These are phyloP conservation scores for Ceratosolen fusciceps DNA, from an alignment of 1,140 invertebrate species.

Conservation along the genomic window DNA sequence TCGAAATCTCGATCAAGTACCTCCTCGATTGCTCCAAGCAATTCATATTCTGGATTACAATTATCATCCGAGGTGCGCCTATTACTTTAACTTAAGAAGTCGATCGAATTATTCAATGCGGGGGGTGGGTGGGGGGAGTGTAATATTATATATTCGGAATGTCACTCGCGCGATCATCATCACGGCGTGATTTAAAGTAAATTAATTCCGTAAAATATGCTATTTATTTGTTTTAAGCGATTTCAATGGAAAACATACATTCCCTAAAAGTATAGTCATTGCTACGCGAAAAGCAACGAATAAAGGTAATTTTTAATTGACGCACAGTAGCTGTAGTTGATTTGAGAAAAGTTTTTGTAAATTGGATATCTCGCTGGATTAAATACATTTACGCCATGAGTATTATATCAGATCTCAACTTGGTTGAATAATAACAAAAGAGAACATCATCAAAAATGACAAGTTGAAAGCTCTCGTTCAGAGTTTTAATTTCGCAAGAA, in stretches of 20 bases:
- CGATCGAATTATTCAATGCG: neutral
- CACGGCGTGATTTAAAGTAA: neutral
- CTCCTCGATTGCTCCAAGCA: neutral
- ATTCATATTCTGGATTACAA: neutral
- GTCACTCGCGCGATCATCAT: neutral
- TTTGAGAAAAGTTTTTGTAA: no score
- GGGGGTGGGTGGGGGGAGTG: neutral
- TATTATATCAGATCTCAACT: neutral
- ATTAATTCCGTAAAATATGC: no score
- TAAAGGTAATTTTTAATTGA: no score
- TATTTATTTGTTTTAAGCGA: neutral
- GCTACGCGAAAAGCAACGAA: no score
- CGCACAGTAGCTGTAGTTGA: no score
- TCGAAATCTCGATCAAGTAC: constrained; percentile 10
- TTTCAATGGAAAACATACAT: neutral
- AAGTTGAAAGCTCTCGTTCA: neutral
- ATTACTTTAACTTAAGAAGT: neutral
- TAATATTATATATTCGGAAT: neutral
- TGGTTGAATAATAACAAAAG: neutral
- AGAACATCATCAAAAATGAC: neutral
- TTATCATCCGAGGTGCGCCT: neutral
- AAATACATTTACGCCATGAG: no score
- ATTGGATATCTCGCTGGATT: no score
- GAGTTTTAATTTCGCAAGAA: neutral
- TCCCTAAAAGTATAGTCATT: neutral